Conservation (phyloP, 2,888 invertebrate genomes). For the Acrobasis suavella region DNA sequence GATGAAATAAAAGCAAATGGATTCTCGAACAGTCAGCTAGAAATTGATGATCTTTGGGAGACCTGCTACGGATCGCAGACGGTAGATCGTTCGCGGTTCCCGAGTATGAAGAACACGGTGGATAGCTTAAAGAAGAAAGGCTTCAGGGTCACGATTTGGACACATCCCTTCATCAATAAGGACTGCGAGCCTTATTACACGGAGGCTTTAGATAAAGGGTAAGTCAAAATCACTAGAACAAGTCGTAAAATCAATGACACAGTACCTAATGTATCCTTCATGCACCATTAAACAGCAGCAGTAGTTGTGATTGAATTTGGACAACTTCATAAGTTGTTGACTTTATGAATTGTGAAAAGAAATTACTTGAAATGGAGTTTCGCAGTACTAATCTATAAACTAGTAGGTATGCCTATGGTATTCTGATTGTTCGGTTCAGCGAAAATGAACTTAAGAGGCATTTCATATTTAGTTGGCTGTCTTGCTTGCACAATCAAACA, state of each 20-base stretch:
- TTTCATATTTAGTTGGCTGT: too few species aligned
- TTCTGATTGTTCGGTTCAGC: too few species aligned
- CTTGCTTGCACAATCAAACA: too few species aligned
- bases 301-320: too few species aligned
- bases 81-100: slow-evolving; percentile 77
- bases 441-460: too few species aligned
- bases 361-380: too few species aligned
- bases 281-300: not conserved
- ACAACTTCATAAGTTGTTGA: too few species aligned
- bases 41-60: slow-evolving; percentile 87
- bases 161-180: slow-evolving; percentile 84
- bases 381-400: too few species aligned
- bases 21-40: slow-evolving; percentile 80
- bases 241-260: too few species aligned
- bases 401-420: too few species aligned
- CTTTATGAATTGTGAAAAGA: too few species aligned
- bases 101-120: slow-evolving; percentile 77
- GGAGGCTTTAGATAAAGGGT: slow-evolving; percentile 68
- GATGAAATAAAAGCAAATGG: slow-evolving; percentile 73
- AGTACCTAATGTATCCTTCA: not conserved
- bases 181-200: slow-evolving; percentile 80
- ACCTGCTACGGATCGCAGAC: slow-evolving; percentile 83
- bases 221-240: slow-evolving; percentile 36
- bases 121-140: slow-evolving; percentile 64
- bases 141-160: slow-evolving; percentile 84